A percentile compares a stretch with the other conserved stretches of the same genome.
Conservation (phyloP, 1,140 invertebrate genomes). For the Zaprionus davidi region DNA sequence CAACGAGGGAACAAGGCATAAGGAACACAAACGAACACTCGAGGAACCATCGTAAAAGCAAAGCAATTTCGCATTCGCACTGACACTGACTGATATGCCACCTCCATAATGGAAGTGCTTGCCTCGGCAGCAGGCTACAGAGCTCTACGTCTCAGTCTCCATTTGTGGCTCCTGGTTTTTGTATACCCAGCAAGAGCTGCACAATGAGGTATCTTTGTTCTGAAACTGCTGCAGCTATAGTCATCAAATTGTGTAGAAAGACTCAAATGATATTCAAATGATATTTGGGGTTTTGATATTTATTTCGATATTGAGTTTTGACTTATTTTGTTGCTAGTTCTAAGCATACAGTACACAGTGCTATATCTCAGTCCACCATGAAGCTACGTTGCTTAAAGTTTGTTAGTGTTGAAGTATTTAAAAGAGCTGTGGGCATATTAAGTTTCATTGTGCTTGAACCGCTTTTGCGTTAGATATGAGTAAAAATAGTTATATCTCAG, state of each 20-base stretch:
- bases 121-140: slow-evolving; percentile 9
- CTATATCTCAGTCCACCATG: no score
- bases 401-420: no score
- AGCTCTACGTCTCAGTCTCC: neutral
- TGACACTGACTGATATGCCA: slow-evolving; percentile 77
- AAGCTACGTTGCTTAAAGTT: no score
- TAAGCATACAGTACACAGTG: no score
- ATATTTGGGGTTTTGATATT: no score
- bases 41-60: slow-evolving; percentile 66
- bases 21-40: slow-evolving; percentile 17
- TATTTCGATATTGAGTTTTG: no score
- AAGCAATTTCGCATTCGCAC: slow-evolving; percentile 79
- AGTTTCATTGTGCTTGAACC: no score
- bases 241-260: neutral
- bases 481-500: no score
- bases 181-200: neutral
- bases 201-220: neutral
- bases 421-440: no score
- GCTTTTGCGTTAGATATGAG: no score
- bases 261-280: no score
- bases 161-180: slow-evolving; percentile 42
- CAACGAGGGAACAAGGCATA: neutral
- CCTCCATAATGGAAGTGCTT: slow-evolving; percentile 40
- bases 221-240: neutral
- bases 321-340: no score